Evolutionary conservation across 2,797 vertebrate species (phyloP).

Genomic region (Chaetophractus vellerosus): DNA sequence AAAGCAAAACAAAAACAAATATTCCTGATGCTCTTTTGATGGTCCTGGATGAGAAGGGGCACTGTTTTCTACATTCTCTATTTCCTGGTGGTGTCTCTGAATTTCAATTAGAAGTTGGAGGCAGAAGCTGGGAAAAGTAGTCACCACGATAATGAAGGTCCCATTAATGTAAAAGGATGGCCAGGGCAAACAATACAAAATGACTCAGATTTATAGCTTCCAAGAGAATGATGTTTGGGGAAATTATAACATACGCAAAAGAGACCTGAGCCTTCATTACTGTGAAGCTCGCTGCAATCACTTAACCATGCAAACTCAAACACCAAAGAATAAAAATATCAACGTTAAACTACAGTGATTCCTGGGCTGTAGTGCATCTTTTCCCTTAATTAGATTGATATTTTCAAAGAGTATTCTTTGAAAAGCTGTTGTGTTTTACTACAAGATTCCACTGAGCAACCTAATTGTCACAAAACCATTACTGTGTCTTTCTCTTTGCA

Average conservation of each 20-base stretch:
- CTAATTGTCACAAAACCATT: conserved; percentile 1
- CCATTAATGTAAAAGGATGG: not conserved
- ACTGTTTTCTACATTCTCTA: not conserved
- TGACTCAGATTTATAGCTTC: not conserved
- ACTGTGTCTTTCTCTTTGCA: conserved; percentile 4
- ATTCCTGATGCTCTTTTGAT: not conserved
- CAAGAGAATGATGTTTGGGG: not conserved
- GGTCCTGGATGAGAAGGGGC: not conserved
- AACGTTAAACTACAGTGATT: not conserved
- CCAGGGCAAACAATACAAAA: not conserved
- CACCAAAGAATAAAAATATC: not conserved
- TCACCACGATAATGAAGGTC: not conserved
- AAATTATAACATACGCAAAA: not conserved
- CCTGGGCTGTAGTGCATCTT: not conserved
- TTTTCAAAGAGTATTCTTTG: conserved; percentile 49
- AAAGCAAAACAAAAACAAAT: not conserved
- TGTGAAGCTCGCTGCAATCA: not conserved
- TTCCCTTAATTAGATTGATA: conserved; percentile 39
- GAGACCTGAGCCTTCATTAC: not conserved
- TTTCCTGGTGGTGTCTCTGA: not conserved
- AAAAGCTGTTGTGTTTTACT: conserved; percentile 51
- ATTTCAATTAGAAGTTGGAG: conserved; percentile 33
- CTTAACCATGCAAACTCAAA: not conserved
- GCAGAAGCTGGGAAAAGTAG: not conserved
- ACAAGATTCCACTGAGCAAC: conserved; percentile 54